phyloP scores from a whole-genome alignment of 2,797 vertebrate genomes.

The Carcharodon carcharias region DNA sequence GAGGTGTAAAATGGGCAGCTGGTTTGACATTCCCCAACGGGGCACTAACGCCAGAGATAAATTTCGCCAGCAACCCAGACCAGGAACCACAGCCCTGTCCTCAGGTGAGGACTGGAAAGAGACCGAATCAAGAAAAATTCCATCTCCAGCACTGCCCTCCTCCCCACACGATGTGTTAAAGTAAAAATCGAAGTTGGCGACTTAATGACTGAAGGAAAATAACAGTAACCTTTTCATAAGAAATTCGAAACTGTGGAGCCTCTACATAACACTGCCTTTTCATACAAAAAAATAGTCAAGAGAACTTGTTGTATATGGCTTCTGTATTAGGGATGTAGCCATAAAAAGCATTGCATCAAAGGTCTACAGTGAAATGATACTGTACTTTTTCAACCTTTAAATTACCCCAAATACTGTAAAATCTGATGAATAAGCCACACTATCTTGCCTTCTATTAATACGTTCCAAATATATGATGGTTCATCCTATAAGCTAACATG shows the following conservation, averaged over 20 bases:
- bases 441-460: background rate
- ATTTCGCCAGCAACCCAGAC: background rate
- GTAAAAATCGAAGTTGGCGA: background rate
- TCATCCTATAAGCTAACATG: background rate
- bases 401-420: constrained; percentile 21
- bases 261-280: constrained; percentile 30
- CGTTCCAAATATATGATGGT: background rate
- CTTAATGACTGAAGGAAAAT: constrained; percentile 20
- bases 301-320: constrained; percentile 29
- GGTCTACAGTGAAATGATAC: constrained; percentile 19
- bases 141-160: background rate
- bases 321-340: constrained; percentile 19
- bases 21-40: too few relatives aligned
- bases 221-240: constrained; percentile 37
- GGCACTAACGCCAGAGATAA: background rate
- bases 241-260: background rate
- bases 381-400: background rate
- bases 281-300: constrained; percentile 9
- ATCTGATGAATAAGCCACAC: background rate
- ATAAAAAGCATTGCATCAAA: constrained; percentile 32
- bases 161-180: background rate
- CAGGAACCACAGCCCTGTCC: too few relatives aligned
- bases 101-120: background rate
- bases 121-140: background rate
- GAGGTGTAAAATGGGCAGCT: background rate